Percentiles rank a stretch among this genome's conserved stretches.
Evolutionary conservation across 2,797 vertebrate genomes (phyloP).

Genomic region (Anolis apletophallus): DNA sequence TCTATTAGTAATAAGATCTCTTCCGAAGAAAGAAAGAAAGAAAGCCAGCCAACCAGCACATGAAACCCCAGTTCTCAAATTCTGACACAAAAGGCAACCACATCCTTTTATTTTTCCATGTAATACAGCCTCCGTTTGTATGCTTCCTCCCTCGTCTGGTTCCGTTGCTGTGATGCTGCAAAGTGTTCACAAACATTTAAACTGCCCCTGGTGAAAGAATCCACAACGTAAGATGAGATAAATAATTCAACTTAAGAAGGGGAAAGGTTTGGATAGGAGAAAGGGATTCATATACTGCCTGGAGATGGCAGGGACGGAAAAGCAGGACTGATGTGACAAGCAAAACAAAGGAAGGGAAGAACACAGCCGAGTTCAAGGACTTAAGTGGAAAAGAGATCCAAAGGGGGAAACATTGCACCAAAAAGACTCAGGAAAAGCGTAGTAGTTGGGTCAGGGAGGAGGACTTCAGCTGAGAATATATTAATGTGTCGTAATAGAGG

Average conservation of each 20-base stretch:
- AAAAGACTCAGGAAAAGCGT: background rate
- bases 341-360: background rate
- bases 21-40: background rate
- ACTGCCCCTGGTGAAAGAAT: background rate
- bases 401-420: background rate
- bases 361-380: background rate
- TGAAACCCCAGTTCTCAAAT: background rate
- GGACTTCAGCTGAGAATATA: background rate
- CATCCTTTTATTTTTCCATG: background rate
- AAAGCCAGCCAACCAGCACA: background rate
- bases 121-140: too few relatives aligned
- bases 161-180: background rate
- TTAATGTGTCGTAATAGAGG: background rate
- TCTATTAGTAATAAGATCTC: background rate
- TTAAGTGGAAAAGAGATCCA: background rate
- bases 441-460: background rate
- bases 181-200: constrained; percentile 10
- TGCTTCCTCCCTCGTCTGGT: background rate
- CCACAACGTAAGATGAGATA: too few relatives aligned
- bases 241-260: background rate
- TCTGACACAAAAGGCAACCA: background rate
- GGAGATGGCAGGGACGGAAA: background rate
- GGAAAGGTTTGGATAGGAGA: background rate
- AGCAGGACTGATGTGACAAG: background rate
- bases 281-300: background rate